A percentile compares a stretch with the other conserved stretches of the same genome.
Conservation (phyloP, 2,888 invertebrate genomes). For the Tiliacea aurago region DNA sequence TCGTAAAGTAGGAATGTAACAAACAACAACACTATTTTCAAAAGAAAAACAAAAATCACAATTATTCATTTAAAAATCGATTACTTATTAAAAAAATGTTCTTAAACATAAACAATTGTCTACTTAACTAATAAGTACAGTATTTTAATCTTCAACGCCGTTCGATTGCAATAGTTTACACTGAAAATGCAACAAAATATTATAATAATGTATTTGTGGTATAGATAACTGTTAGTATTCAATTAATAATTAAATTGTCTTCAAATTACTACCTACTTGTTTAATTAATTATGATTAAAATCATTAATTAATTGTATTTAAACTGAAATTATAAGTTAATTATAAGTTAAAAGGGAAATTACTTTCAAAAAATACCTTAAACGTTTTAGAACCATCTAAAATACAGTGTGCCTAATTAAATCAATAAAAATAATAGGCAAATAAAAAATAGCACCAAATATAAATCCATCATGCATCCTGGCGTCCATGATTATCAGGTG, state of each 20-base stretch:
- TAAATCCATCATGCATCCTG: not conserved
- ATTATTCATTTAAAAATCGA: not conserved
- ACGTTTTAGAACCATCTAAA: not conserved
- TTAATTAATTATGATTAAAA: not conserved
- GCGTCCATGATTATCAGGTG: not conserved
- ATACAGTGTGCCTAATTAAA: not conserved
- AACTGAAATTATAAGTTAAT: not conserved
- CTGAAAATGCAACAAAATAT: constrained; percentile 68
- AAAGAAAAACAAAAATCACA: constrained; percentile 29
- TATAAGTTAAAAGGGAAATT: not conserved
- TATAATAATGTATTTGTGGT: not conserved
- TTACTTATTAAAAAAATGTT: not conserved
- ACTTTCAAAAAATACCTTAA: not conserved
- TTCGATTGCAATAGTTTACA: constrained; percentile 75
- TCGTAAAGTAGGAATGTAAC: constrained; percentile 60
- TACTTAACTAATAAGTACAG: constrained; percentile 36
- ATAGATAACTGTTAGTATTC: not conserved
- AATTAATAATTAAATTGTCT: not conserved
- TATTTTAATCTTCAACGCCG: constrained; percentile 66
- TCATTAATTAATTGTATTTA: not conserved
- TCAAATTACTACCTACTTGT: not conserved
- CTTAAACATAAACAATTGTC: constrained; percentile 24
- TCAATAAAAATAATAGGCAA: not conserved
- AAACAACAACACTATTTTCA: constrained; percentile 45
- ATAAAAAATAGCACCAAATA: not conserved